phyloP scores from a whole-genome alignment of 2,888 invertebrate genomes.

The Incurvaria masculella region DNA sequence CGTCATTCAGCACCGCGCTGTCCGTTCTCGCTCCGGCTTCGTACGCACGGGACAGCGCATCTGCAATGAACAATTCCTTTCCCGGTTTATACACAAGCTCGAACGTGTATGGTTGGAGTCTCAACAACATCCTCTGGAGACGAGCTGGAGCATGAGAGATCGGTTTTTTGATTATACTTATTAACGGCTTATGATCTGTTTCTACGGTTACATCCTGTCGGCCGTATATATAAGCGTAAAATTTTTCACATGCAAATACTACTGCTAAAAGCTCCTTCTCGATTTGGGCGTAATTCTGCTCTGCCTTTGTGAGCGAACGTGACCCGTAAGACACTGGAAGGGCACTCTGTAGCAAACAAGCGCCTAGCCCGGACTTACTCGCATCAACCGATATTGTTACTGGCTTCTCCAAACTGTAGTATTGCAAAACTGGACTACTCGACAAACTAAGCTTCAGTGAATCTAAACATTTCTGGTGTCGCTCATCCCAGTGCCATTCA shows the following conservation, averaged over 20 bases:
- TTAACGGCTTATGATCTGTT: slow-evolving; percentile 9
- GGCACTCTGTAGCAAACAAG: slow-evolving; percentile 14
- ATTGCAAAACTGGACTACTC: slow-evolving; percentile 14
- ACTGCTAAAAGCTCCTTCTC: slow-evolving; percentile 16
- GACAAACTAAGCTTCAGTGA: slow-evolving; percentile 4
- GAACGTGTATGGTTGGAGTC: slow-evolving; percentile 16
- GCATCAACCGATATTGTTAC: slow-evolving; percentile 12
- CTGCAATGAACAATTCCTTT: slow-evolving; percentile 16
- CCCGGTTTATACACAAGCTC: slow-evolving; percentile 16
- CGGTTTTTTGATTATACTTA: slow-evolving; percentile 15
- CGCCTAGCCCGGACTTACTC: slow-evolving; percentile 17
- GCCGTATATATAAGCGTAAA: slow-evolving; percentile 14
- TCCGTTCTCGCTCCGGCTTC: slow-evolving; percentile 2
- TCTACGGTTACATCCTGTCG: slow-evolving; percentile 6
- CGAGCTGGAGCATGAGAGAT: slow-evolving; percentile 10
- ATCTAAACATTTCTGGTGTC: slow-evolving; percentile 3
- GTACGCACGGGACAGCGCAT: slow-evolving; percentile 14
- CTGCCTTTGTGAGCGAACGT: slow-evolving; percentile 12
- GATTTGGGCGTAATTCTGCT: slow-evolving; percentile 15
- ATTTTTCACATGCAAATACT: slow-evolving; percentile 16
- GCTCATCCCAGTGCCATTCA: slow-evolving; percentile 5
- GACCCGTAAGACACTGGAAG: slow-evolving; percentile 17
- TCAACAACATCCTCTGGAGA: slow-evolving; percentile 17
- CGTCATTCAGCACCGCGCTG: slow-evolving; percentile 2
- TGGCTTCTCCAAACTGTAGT: slow-evolving; percentile 13